Conservation (phyloP, 2,888 invertebrate species). For the Arctia plantaginis region DNA sequence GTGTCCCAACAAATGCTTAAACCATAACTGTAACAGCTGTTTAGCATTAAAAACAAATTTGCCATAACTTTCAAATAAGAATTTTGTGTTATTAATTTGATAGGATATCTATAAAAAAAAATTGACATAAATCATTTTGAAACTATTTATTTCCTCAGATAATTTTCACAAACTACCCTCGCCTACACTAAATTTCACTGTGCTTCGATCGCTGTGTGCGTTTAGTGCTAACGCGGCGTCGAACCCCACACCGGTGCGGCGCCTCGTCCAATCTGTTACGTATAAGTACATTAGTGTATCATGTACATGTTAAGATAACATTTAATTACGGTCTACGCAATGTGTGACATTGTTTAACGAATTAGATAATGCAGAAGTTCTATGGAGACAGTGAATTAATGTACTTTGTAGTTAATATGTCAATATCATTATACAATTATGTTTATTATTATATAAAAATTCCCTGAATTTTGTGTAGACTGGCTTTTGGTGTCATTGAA, state of each 20-base stretch:
- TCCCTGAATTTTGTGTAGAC: not conserved
- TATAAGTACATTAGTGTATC: conserved; percentile 63
- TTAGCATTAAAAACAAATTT: not conserved
- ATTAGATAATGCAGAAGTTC: conserved; percentile 37
- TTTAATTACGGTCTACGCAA: conserved; percentile 57
- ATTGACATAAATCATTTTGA: not conserved
- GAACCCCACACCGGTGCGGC: conserved; percentile 11
- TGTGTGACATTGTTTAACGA: conserved; percentile 66
- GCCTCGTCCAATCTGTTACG: conserved; percentile 38
- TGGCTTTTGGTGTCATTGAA: not conserved
- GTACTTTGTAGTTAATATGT: not conserved
- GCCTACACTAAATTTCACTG: conserved; percentile 34
- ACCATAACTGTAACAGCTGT: not conserved
- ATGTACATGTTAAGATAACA: conserved; percentile 48
- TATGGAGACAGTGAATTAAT: conserved; percentile 20
- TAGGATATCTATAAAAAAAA: too few relatives aligned
- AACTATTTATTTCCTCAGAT: not conserved
- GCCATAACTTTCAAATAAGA: too few relatives aligned
- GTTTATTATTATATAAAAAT: conserved; percentile 1
- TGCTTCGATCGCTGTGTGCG: conserved; percentile 54
- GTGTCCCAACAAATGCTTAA: not conserved
- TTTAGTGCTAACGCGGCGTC: conserved; percentile 40
- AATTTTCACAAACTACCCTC: conserved; percentile 37
- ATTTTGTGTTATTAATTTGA: too few relatives aligned
- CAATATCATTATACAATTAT: conserved; percentile 1